These are phyloP conservation scores for Sylvicola fuscatus DNA, from an alignment of 2,888 invertebrate species.

Conservation along the genomic window DNA sequence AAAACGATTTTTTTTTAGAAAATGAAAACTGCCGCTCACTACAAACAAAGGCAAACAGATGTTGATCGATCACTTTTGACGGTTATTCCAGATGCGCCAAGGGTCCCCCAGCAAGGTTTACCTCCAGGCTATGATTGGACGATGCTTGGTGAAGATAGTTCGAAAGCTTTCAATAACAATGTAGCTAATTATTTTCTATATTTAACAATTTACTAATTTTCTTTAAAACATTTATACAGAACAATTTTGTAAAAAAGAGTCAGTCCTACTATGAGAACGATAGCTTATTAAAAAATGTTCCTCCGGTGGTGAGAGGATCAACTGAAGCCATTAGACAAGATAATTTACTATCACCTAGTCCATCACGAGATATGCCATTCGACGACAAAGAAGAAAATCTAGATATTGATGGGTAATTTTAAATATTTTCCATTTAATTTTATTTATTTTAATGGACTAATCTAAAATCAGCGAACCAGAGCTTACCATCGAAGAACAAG, in stretches of 20 bases:
- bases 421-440: too few relatives aligned
- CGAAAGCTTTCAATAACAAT: background rate
- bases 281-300: slow-evolving; percentile 1
- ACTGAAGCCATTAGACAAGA: background rate
- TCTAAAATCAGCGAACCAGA: too few relatives aligned
- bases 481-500: slow-evolving; percentile 1
- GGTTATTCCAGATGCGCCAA: slow-evolving; percentile 60
- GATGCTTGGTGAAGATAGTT: slow-evolving; percentile 4
- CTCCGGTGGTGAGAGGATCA: background rate
- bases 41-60: slow-evolving; percentile 53
- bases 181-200: too few relatives aligned
- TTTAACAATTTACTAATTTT: too few relatives aligned
- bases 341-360: background rate
- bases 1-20: slow-evolving; percentile 33
- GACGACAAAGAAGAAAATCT: too few relatives aligned
- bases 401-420: too few relatives aligned
- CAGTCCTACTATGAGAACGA: slow-evolving; percentile 4
- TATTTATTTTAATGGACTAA: too few relatives aligned
- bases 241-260: slow-evolving; percentile 4
- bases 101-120: slow-evolving; percentile 48
- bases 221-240: background rate
- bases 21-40: slow-evolving; percentile 63
- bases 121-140: slow-evolving; percentile 32
- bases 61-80: slow-evolving; percentile 50
- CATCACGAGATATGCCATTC: background rate